Conservation (phyloP, 1,140 invertebrate species). For the Eulimnadia texana region DNA sequence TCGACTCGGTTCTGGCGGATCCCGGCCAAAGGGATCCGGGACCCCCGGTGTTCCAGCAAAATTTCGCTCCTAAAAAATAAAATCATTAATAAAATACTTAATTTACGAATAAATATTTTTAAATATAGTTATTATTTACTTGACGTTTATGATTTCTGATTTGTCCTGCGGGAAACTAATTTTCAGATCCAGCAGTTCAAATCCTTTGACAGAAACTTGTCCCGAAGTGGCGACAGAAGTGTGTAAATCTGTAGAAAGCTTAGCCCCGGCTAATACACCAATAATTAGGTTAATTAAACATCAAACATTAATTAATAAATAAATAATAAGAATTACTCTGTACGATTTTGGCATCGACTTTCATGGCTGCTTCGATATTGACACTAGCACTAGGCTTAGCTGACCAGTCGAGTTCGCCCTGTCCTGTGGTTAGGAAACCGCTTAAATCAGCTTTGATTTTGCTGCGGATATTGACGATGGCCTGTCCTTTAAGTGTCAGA, state of each 20-base stretch:
- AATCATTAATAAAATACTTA: not conserved
- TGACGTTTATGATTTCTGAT: conserved; percentile 61
- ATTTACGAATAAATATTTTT: conserved; percentile 14
- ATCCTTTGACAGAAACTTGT: conserved; percentile 50
- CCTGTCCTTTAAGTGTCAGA: conserved; percentile 67
- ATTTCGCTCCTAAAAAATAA: conserved; percentile 43
- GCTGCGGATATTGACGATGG: conserved; percentile 52
- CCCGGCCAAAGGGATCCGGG: conserved; percentile 37
- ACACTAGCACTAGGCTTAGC: conserved; percentile 17
- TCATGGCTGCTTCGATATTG: conserved; percentile 2
- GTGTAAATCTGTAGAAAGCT: conserved; percentile 65
- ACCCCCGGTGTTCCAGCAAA: conserved; percentile 36
- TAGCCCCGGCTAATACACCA: conserved; percentile 46
- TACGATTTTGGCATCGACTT: not conserved
- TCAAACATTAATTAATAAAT: not conserved
- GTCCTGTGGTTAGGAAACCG: conserved; percentile 15
- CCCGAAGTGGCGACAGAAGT: conserved; percentile 63
- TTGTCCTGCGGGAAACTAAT: conserved; percentile 67
- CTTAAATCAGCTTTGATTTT: not conserved
- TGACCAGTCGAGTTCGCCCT: conserved; percentile 18
- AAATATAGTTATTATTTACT: conserved; percentile 32
- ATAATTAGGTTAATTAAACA: not conserved
- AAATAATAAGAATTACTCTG: conserved; percentile 9
- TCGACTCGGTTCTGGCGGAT: conserved; percentile 27
- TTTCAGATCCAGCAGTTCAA: conserved; percentile 47